These are phyloP conservation scores for Chitala chitala DNA, from an alignment of 2,113 vertebrate species.

Conservation along the genomic window DNA sequence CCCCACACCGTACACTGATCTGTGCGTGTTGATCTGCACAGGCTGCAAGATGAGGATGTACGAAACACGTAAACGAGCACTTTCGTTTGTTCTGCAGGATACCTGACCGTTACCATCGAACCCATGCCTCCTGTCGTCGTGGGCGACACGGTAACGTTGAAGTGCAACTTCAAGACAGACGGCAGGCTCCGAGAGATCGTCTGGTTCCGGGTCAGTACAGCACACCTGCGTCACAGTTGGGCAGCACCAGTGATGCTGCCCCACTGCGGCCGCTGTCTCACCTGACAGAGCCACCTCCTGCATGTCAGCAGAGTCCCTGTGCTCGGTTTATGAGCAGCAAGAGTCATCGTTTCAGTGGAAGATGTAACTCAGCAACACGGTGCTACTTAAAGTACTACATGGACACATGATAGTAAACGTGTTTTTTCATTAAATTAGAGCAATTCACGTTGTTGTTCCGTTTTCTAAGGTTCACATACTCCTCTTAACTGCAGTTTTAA, in stretches of 20 bases:
- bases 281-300: too few species aligned
- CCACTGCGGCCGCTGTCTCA: too few species aligned
- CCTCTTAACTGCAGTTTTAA: too few species aligned
- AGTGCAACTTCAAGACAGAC: constrained; percentile 98
- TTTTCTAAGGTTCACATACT: too few species aligned
- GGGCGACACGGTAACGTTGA: constrained; percentile 91
- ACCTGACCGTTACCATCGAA: constrained; percentile 95
- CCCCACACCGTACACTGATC: too few species aligned
- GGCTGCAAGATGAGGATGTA: background rate
- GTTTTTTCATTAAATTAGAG: background rate
- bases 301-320: too few species aligned
- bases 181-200: constrained; percentile 96
- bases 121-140: constrained; percentile 91
- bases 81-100: constrained; percentile 62
- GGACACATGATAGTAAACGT: background rate
- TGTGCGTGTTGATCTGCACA: too few species aligned
- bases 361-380: too few species aligned
- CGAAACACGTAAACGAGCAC: background rate
- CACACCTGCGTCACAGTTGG: background rate
- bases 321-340: background rate
- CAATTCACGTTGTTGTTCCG: background rate
- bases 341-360: background rate
- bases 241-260: background rate
- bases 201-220: constrained; percentile 92
- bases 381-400: background rate